phyloP scores from a whole-genome alignment of 2,113 vertebrate genomes.

The Eulemur macaco region DNA sequence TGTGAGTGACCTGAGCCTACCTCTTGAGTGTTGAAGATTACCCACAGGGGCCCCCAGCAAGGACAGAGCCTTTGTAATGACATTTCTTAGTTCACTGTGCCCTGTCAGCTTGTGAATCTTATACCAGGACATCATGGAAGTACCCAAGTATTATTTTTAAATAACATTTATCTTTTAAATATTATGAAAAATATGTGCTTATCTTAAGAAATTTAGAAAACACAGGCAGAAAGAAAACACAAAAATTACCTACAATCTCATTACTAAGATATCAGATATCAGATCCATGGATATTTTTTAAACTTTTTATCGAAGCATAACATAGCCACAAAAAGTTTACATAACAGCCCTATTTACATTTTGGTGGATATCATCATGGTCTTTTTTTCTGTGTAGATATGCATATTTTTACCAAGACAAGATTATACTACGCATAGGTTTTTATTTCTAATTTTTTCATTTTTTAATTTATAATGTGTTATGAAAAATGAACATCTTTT shows the following conservation, averaged over 20 bases:
- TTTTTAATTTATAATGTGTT: slow-evolving; percentile 38
- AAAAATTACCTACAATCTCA: slow-evolving; percentile 19
- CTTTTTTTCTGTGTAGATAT: not conserved
- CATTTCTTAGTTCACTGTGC: not conserved
- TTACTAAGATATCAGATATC: not conserved
- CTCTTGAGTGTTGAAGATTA: not conserved
- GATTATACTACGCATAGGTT: not conserved
- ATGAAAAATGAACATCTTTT: not conserved
- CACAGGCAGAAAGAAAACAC: not conserved
- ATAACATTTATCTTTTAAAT: slow-evolving; percentile 18
- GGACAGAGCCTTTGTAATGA: not conserved
- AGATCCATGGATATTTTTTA: not conserved
- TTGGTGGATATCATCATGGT: not conserved
- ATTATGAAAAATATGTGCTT: not conserved
- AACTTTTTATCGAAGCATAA: slow-evolving; percentile 7
- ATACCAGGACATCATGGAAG: not conserved
- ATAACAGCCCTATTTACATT: not conserved
- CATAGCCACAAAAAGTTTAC: not conserved
- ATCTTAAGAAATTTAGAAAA: not conserved
- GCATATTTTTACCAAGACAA: slow-evolving; percentile 21
- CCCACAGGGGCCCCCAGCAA: not conserved
- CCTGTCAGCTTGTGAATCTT: not conserved
- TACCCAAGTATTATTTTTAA: not conserved
- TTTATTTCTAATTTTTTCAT: not conserved
- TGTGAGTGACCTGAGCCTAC: not conserved